Evolutionary conservation across 2,113 vertebrate species (phyloP).

Genomic region (Dermatemys mawii): DNA sequence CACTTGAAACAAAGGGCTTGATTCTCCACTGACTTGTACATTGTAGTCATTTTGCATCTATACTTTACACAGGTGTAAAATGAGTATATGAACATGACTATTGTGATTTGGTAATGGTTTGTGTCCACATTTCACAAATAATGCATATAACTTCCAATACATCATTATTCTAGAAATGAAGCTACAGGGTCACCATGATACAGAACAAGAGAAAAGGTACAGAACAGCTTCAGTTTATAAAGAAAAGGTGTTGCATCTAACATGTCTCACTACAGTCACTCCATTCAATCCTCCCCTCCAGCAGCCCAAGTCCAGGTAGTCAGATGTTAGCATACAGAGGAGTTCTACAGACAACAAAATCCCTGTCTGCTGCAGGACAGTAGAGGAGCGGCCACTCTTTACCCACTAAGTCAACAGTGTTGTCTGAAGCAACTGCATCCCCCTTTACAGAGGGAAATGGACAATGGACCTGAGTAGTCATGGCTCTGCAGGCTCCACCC

Average conservation of each 20-base stretch:
- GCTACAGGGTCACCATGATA: not conserved
- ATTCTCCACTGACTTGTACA: not conserved
- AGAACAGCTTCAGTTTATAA: not conserved
- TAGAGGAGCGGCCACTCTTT: not conserved
- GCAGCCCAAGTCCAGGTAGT: not conserved
- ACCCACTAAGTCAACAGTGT: not conserved
- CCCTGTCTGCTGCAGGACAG: not conserved
- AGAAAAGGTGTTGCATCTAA: not conserved
- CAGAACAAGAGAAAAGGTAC: not conserved
- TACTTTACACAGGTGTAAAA: not conserved
- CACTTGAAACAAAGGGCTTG: conserved; percentile 13
- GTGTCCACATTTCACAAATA: conserved; percentile 15
- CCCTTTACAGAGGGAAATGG: not conserved
- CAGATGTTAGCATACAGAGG: not conserved
- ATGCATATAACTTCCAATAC: not conserved
- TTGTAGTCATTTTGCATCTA: not conserved
- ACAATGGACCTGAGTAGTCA: not conserved
- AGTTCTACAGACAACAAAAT: not conserved
- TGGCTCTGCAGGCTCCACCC: not conserved
- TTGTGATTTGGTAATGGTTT: not conserved
- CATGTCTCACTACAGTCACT: not conserved
- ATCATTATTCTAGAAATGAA: not conserved
- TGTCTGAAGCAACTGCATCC: not conserved
- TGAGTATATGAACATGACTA: not conserved
- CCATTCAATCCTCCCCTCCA: not conserved